Evolutionary conservation across 2,797 vertebrate species (phyloP).

Genomic region (Eremophila alpestris): DNA sequence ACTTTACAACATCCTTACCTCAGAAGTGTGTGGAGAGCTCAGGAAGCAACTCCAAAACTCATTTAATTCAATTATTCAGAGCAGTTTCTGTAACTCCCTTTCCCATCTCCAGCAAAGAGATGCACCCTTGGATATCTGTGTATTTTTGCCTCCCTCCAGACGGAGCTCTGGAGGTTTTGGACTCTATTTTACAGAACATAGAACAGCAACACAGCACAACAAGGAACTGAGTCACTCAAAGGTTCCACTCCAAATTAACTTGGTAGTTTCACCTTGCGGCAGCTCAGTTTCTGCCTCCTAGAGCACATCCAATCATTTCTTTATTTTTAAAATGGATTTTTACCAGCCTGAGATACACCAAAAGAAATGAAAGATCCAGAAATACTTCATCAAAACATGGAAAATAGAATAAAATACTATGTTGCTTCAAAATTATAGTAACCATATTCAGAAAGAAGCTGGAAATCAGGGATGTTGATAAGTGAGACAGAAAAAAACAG

Average conservation of each 20-base stretch:
- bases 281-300: not conserved
- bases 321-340: not conserved
- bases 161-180: not conserved
- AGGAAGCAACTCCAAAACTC: not conserved
- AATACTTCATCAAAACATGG: not conserved
- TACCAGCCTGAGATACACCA: not conserved
- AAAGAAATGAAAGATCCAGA: not conserved
- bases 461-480: not conserved
- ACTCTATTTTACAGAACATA: not conserved
- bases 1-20: not conserved
- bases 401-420: accelerated
- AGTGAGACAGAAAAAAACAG: accelerated
- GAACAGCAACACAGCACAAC: not conserved
- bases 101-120: not conserved
- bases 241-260: not conserved
- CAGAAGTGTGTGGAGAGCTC: not conserved
- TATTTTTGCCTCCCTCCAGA: not conserved
- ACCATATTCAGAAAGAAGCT: not conserved
- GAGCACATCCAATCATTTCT: not conserved
- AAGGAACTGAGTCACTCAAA: not conserved
- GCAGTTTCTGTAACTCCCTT: not conserved
- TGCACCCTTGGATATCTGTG: not conserved
- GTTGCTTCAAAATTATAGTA: not conserved
- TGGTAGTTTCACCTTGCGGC: not conserved
- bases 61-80: not conserved